Evolutionary conservation across 2,888 invertebrate genomes (phyloP), one percentile per base, ranked within the genome.

Genomic region (Melipona bicolor): DNA sequence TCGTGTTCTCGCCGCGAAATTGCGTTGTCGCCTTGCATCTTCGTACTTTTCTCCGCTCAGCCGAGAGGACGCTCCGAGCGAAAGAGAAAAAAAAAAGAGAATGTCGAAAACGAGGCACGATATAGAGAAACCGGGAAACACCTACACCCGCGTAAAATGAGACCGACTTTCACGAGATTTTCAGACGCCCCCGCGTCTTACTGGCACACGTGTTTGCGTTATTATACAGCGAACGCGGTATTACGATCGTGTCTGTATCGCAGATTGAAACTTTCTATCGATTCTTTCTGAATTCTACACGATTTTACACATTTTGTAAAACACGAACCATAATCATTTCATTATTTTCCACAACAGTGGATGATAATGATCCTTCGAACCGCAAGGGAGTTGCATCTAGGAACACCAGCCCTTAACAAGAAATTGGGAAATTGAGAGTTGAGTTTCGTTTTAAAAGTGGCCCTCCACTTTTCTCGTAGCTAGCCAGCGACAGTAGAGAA

Each of bases 1-100:
- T 79, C 82, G 79, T 79, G 84, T 90, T 90, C 79, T 81, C 83
- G 69, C 77, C 79, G 77, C 85, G 79, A 90, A 90, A 90, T 90
- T 90, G 85, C 90, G 79, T 89, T 89, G 90, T 90, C 90, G 87
- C 82, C 77, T 68, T 65, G 83, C 72, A 70, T 73, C 75, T 74
- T 75, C 70, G 70, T 65, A 73, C 71, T 62, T 21, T 67, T 50
- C 50, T 54, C 62, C 21, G 56, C 32, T 56, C 49, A 36, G 24
- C 21, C 56, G 15, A 15, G 19, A 50, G 21, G 32, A n/a, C 43
- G 24, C 69, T 1, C 3, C 32, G 62, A 19, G 21, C 32, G 50
- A 27, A 61, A 52, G 2, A 0, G 17, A 6, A 21, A 17, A 19
- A 52, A 17, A 21, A 52, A 4, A 15, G 17, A 71, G 71, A 50